Evolutionary conservation across 2,888 invertebrate genomes (phyloP), one percentile per base, ranked within the genome.

Genomic region (Germaria angustata): DNA sequence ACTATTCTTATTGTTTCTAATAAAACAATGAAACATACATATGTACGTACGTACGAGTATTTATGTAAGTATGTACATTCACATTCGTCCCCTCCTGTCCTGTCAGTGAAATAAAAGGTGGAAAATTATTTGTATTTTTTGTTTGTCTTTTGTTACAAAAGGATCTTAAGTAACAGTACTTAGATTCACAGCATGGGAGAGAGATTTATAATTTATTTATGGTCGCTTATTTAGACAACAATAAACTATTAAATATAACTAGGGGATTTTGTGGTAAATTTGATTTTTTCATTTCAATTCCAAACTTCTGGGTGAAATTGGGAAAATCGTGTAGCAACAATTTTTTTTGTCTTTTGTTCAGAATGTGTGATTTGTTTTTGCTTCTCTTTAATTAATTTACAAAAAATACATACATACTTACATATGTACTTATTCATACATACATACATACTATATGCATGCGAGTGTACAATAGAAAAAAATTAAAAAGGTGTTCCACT

Each of bases 141-240:
- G 46, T 3, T 46, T 63, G n/a, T n/a, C 24, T 69, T 75, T 77
- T 55, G 57, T 5, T 39, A 68, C 72, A 78, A 66, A 80, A 81
- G 77, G n/a, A 63, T 75, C 84, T 85, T 76, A 79, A 84, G 84
- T 72, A 72, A 87, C 72, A 86, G 85, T 88, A 87, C 88, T 88
- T 88, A 87, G 83, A 82, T 79, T 81, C 87, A 82, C 86, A 86
- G 85, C 85, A 84, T 72, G 78, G n/a, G n/a, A n/a, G n/a, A n/a
- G n/a, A n/a, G n/a, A 32, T 71, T 55, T 79, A 24, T 65, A 72
- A 72, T 79, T 78, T 80, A 73, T 73, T 73, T 57, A 68, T 66
- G 55, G 61, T 66, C 79, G 79, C 34, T 69, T 69, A 55, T 79
- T 78, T 65, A 39, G 13, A 22, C 71, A 57, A 49, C 36, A 72